phyloP scores from a whole-genome alignment of 2,797 vertebrate species.

The Leptatherina wallacei region DNA sequence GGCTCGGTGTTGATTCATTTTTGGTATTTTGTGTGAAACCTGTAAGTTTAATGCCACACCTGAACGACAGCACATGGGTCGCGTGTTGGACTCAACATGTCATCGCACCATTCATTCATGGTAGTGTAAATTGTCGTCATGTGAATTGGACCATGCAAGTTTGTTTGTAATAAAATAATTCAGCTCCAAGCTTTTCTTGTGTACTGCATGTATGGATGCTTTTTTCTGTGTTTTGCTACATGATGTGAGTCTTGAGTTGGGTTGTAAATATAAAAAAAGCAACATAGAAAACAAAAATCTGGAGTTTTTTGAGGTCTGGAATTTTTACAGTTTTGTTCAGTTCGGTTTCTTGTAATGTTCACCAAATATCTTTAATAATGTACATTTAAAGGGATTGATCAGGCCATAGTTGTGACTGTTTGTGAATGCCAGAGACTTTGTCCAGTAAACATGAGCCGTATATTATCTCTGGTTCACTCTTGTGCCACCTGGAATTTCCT shows the following conservation, averaged over 20 bases:
- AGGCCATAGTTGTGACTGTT: background rate
- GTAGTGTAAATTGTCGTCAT: background rate
- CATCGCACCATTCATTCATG: slow-evolving; percentile 1
- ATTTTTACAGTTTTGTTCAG: background rate
- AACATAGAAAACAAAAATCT: background rate
- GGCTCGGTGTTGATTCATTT: background rate
- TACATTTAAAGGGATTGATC: background rate
- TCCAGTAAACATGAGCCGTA: background rate
- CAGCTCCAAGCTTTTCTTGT: background rate
- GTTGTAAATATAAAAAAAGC: background rate
- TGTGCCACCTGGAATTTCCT: slow-evolving; percentile 16
- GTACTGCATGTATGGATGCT: slow-evolving; percentile 1
- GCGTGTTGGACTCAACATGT: background rate
- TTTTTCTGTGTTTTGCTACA: background rate
- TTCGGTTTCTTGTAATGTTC: background rate
- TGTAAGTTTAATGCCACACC: background rate
- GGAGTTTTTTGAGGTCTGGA: background rate
- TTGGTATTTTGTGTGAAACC: background rate
- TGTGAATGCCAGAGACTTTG: background rate
- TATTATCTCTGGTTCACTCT: background rate
- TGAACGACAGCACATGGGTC: background rate
- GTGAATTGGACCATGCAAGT: background rate
- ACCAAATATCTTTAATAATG: background rate
- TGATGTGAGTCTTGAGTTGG: background rate
- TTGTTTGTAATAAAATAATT: background rate